phyloP scores from a whole-genome alignment of 1,140 invertebrate species.

The Aradophagus sp. region DNA sequence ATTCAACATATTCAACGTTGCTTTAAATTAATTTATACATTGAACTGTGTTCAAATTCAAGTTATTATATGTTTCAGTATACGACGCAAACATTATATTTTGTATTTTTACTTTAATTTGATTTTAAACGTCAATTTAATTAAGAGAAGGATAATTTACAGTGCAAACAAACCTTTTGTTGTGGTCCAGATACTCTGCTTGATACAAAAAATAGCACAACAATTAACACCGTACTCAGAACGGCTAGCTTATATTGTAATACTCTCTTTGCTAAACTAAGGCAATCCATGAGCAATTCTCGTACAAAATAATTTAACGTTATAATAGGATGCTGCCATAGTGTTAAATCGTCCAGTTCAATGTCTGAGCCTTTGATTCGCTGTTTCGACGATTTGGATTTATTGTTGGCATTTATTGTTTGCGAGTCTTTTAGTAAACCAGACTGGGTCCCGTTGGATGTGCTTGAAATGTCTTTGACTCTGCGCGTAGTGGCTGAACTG shows the following conservation, averaged over 20 bases:
- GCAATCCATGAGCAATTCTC: slow-evolving; percentile 82
- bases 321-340: slow-evolving; percentile 90
- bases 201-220: slow-evolving; percentile 70
- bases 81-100: too few species aligned
- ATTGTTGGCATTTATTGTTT: slow-evolving; percentile 36
- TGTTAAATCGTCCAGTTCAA: slow-evolving; percentile 81
- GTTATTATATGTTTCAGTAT: too few species aligned
- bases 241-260: slow-evolving; percentile 66
- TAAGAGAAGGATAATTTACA: too few species aligned
- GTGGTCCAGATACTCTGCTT: slow-evolving; percentile 76
- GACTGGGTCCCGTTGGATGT: slow-evolving; percentile 66
- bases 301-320: slow-evolving; percentile 88
- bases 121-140: too few species aligned
- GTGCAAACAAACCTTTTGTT: slow-evolving; percentile 74
- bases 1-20: too few species aligned
- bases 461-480: slow-evolving; percentile 64
- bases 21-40: too few species aligned
- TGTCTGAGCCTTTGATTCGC: slow-evolving; percentile 50
- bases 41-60: too few species aligned
- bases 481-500: slow-evolving; percentile 65
- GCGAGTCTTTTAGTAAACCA: slow-evolving; percentile 45
- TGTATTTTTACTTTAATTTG: too few species aligned
- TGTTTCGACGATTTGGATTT: slow-evolving; percentile 51
- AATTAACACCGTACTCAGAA: slow-evolving; percentile 69
- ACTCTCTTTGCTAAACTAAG: slow-evolving; percentile 76